These are phyloP conservation scores for Synaphobranchus kaupii DNA, from an alignment of 2,797 vertebrate species.

Conservation along the genomic window DNA sequence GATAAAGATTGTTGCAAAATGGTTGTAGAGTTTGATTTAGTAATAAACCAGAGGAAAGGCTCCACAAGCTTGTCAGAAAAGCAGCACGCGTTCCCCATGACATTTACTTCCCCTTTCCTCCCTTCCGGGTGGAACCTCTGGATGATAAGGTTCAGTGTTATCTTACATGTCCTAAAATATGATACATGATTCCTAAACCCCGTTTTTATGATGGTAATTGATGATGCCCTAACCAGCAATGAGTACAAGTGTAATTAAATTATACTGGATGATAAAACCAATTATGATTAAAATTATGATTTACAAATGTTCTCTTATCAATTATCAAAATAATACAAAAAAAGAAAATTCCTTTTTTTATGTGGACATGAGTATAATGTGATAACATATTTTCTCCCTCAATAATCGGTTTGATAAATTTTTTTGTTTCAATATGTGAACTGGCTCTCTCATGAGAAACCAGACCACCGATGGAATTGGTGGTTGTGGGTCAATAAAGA, in stretches of 20 bases:
- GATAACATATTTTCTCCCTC: no score
- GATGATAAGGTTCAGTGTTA: background rate
- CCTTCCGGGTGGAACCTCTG: background rate
- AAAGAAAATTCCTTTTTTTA: background rate
- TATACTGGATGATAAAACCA: background rate
- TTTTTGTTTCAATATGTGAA: background rate
- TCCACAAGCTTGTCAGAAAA: background rate
- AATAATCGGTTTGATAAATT: no score
- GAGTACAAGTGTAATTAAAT: background rate
- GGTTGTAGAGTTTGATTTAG: background rate
- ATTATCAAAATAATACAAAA: background rate
- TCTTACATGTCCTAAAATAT: background rate
- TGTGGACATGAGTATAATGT: background rate
- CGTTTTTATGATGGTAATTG: background rate
- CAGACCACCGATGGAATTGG: background rate
- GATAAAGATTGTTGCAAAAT: slow-evolving; percentile 3
- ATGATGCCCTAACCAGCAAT: background rate
- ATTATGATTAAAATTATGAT: background rate
- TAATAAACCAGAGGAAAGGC: background rate
- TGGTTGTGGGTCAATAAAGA: background rate
- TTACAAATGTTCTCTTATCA: background rate
- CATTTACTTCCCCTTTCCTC: background rate
- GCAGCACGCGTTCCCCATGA: background rate
- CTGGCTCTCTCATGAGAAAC: background rate
- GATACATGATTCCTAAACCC: background rate